Percentiles rank a stretch among this genome's conserved stretches.
Conservation (phyloP, 1,140 invertebrate genomes). For the Apis dorsata region DNA sequence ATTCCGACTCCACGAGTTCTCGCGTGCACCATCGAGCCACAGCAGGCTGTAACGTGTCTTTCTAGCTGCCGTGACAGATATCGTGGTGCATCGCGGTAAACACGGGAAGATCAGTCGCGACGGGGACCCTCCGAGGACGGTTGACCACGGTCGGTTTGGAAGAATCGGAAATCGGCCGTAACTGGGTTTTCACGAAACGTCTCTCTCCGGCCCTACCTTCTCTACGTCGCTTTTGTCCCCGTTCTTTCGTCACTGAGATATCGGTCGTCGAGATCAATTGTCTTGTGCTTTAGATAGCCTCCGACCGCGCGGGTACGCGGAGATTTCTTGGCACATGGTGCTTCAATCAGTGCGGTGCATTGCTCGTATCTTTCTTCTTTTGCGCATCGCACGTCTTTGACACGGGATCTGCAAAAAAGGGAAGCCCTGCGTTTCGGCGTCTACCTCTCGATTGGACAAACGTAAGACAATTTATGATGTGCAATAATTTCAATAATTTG, state of each 20-base stretch:
- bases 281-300: constrained; percentile 46
- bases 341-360: constrained; percentile 48
- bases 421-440: not conserved
- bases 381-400: constrained; percentile 19
- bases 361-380: not conserved
- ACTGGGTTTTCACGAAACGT: not conserved
- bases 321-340: constrained; percentile 49
- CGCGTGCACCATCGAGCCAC: constrained; percentile 72
- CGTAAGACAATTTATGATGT: constrained; percentile 43
- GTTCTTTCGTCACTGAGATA: constrained; percentile 31
- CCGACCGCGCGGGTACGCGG: constrained; percentile 44
- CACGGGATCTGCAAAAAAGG: constrained; percentile 4
- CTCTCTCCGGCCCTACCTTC: constrained; percentile 3
- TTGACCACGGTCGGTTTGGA: constrained; percentile 13
- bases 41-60: constrained; percentile 61
- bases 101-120: constrained; percentile 51
- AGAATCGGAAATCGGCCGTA: not conserved
- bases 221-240: constrained; percentile 24
- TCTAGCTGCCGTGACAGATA: constrained; percentile 63
- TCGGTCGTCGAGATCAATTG: constrained; percentile 16
- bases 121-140: constrained; percentile 40
- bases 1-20: constrained; percentile 79
- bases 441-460: constrained; percentile 28
- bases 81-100: constrained; percentile 54
- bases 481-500: not conserved